Evolutionary conservation across 2,113 vertebrate genomes (phyloP).

Genomic region (Bubalus kerabau): DNA sequence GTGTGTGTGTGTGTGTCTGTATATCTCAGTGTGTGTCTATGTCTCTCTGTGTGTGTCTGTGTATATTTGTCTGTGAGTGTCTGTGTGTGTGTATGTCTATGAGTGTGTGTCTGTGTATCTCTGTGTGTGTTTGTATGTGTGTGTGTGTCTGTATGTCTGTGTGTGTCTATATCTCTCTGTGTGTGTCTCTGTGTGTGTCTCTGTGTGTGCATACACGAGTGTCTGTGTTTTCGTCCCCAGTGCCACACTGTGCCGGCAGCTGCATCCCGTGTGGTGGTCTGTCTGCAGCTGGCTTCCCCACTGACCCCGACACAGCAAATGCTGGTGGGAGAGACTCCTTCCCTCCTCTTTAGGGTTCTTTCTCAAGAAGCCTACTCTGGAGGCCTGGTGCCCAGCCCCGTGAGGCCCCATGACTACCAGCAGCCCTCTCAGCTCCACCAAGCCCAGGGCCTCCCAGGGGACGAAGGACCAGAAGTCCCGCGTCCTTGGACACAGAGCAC

Average conservation of each 20-base stretch:
- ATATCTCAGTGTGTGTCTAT: rapidly evolving
- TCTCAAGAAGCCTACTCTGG: neutral
- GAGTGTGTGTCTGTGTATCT: too few relatives aligned
- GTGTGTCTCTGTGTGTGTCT: rapidly evolving
- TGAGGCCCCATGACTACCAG: neutral
- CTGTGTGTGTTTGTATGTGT: too few relatives aligned
- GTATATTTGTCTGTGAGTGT: too few relatives aligned
- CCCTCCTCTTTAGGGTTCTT: too few relatives aligned
- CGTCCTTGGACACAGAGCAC: neutral
- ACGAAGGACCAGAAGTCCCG: neutral
- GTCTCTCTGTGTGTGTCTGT: neutral
- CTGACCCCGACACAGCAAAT: neutral
- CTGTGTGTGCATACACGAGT: neutral
- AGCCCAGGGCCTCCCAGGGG: neutral
- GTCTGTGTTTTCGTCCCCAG: neutral
- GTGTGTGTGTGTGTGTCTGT: too few relatives aligned
- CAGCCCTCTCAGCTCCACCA: neutral
- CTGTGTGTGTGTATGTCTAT: rapidly evolving
- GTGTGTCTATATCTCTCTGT: too few relatives aligned
- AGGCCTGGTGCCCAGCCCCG: too few relatives aligned
- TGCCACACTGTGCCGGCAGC: neutral
- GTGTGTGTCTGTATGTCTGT: neutral
- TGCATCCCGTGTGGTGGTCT: rapidly evolving
- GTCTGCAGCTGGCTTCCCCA: neutral
- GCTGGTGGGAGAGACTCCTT: neutral